A percentile compares a stretch with the other conserved stretches of the same genome.
Conservation (phyloP, 2,113 vertebrate genomes). For the Rostratula benghalensis region DNA sequence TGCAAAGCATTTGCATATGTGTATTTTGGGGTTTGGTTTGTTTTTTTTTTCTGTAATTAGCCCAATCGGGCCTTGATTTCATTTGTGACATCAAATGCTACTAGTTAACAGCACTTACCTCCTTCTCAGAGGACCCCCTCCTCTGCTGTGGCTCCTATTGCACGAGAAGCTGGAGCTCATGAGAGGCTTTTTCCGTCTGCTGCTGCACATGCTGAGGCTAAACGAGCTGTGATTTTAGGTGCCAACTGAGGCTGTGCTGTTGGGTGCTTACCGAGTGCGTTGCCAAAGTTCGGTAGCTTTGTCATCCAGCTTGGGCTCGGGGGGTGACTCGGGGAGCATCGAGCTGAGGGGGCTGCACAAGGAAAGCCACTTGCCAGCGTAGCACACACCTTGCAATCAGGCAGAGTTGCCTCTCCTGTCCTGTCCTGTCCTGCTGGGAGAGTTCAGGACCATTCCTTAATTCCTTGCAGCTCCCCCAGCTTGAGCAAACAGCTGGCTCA, state of each 20-base stretch:
- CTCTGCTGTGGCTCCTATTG: background rate
- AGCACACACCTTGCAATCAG: background rate
- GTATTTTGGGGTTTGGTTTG: background rate
- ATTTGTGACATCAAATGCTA: background rate
- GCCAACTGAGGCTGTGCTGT: background rate
- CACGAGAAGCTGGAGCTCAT: background rate
- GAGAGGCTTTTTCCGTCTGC: background rate
- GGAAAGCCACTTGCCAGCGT: background rate
- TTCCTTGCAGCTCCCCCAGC: background rate
- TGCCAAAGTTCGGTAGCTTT: background rate
- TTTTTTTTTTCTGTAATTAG: background rate
- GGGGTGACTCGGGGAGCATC: background rate
- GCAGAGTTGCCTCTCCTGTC: no score
- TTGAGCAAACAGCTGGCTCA: background rate
- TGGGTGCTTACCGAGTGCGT: background rate
- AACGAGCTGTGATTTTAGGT: background rate
- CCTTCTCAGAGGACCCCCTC: background rate
- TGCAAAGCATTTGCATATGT: background rate
- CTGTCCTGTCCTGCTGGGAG: rapidly evolving
- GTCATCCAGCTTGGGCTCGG: rapidly evolving
- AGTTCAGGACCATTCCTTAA: background rate
- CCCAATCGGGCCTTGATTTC: background rate
- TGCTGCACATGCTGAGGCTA: background rate
- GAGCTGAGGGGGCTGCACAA: background rate
- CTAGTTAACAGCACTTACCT: background rate